A percentile compares a stretch with the other conserved stretches of the same genome.
phyloP scores from a whole-genome alignment of 1,140 invertebrate species.

The Drosophila navojoa region DNA sequence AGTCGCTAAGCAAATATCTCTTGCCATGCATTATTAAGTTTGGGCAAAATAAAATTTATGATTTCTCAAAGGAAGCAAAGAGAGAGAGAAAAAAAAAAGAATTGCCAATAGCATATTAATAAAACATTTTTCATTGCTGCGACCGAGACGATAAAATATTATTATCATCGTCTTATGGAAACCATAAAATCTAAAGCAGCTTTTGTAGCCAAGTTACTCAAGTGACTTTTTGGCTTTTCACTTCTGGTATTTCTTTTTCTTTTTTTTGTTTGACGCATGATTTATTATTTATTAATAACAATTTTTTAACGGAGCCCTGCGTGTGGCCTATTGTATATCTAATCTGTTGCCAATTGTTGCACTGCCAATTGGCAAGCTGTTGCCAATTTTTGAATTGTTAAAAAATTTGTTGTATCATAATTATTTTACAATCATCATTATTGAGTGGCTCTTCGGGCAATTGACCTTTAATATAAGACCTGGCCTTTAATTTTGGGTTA shows the following conservation, averaged over 20 bases:
- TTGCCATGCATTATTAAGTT: slow-evolving; percentile 44
- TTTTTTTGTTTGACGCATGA: slow-evolving; percentile 61
- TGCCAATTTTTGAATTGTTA: slow-evolving; percentile 17
- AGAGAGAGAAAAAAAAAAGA: not conserved
- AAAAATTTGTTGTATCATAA: slow-evolving; percentile 13
- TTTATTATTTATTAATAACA: slow-evolving; percentile 76
- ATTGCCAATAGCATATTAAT: slow-evolving; percentile 44
- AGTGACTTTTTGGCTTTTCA: slow-evolving; percentile 27
- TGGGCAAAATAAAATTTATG: slow-evolving; percentile 49
- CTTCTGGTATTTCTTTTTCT: slow-evolving; percentile 11
- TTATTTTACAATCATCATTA: slow-evolving; percentile 35
- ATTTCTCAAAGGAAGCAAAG: slow-evolving; percentile 21
- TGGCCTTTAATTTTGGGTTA: slow-evolving; percentile 23
- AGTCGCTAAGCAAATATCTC: slow-evolving; percentile 7
- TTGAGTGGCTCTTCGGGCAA: slow-evolving; percentile 23
- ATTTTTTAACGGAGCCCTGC: slow-evolving; percentile 4
- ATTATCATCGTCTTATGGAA: slow-evolving; percentile 53
- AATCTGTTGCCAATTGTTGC: slow-evolving; percentile 31
- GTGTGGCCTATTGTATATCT: slow-evolving; percentile 39
- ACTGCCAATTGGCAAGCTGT: slow-evolving; percentile 35
- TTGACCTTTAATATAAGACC: slow-evolving; percentile 55
- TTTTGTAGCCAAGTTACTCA: slow-evolving; percentile 14
- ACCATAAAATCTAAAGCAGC: slow-evolving; percentile 52
- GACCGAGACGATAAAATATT: slow-evolving; percentile 48
- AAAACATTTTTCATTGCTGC: slow-evolving; percentile 60